Base-by-base conservation (phyloP, 2,797 vertebrate genomes). In the Pseudochirops corinnae region DNA sequence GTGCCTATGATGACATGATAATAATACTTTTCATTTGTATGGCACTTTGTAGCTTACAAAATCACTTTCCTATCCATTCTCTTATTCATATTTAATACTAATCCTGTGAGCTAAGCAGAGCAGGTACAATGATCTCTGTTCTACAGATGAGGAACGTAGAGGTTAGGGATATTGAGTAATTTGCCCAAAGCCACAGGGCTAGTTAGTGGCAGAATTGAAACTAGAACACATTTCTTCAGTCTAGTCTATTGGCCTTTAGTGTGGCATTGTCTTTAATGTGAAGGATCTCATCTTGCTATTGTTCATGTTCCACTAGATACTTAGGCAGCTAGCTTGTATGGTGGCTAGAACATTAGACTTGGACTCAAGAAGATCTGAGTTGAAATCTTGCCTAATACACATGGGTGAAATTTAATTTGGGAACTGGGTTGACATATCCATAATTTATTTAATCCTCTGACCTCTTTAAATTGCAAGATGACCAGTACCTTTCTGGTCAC, bases 281-380 rank as follows among this genome's bases (percentile, higher is more conserved):
- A 95, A 94, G 96, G 95, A 95, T 93, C 60, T 95, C 94, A 95
- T 94, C 92, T 55, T 97, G 56, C 60, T 92, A 96, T 95, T 97
- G 57, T 96, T 39, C 92, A 56, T 97, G 56, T 93, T 95, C 18
- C 56, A 91, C 92, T 97, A 58, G 94, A 58, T 21, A 82, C 21
- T 87, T 46, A 91, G 50, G 91, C 91, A 74, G 0, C 60, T 87
- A 93, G 91, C 46, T 74, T 67, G 21, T 31, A 39, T 55, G 93
- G 55, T 56, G 94, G 90, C 67, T 21, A 92, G 94, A 26, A 39
- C 74, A 46, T 21, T 87, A 26, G 9, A 82, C n/a, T 9, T 46
- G 33, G 14, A 74, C 5, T 10, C 67, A 74, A 74, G n/a, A 74
- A 39, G 67, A 74, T 18, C 67, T 62, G 31, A 62, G 31, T 62